Percentiles rank a stretch among this genome's conserved stretches.
Evolutionary conservation across 2,113 vertebrate species (phyloP).

Genomic region (Cnemophilus loriae): DNA sequence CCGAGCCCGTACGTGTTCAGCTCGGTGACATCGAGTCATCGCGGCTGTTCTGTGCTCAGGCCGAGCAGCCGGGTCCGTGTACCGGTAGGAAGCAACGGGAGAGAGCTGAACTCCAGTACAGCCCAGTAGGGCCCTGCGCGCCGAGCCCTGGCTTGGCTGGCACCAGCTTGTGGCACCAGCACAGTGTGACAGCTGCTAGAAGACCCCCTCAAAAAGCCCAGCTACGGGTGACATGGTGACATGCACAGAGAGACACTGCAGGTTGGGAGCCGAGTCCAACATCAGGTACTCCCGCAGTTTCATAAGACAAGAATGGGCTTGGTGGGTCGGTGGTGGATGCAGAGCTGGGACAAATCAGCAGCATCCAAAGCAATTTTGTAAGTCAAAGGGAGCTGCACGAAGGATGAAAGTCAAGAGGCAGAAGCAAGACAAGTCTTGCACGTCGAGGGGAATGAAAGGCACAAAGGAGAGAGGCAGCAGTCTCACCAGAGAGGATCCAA

Average conservation of each 20-base stretch:
- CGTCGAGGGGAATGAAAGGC: background rate
- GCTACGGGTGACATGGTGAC: background rate
- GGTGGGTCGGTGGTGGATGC: rapidly evolving
- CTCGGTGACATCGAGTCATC: background rate
- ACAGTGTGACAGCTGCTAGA: background rate
- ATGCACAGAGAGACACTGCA: rapidly evolving
- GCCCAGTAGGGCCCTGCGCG: rapidly evolving
- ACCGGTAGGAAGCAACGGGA: no score
- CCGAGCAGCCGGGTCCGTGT: rapidly evolving
- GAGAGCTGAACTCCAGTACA: background rate
- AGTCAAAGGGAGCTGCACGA: background rate
- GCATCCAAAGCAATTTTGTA: no score
- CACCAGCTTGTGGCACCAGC: background rate
- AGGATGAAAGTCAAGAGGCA: background rate
- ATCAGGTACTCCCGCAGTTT: background rate
- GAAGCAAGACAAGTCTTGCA: background rate
- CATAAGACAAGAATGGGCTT: background rate
- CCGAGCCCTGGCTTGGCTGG: background rate
- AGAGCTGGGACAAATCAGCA: background rate
- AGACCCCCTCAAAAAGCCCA: background rate
- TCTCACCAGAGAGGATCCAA: background rate
- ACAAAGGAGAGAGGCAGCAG: background rate
- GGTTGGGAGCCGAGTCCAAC: rapidly evolving
- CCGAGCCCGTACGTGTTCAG: background rate
- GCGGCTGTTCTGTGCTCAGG: background rate